Base-by-base conservation (phyloP, 2,113 vertebrate species). In the Chaetops frenatus region DNA sequence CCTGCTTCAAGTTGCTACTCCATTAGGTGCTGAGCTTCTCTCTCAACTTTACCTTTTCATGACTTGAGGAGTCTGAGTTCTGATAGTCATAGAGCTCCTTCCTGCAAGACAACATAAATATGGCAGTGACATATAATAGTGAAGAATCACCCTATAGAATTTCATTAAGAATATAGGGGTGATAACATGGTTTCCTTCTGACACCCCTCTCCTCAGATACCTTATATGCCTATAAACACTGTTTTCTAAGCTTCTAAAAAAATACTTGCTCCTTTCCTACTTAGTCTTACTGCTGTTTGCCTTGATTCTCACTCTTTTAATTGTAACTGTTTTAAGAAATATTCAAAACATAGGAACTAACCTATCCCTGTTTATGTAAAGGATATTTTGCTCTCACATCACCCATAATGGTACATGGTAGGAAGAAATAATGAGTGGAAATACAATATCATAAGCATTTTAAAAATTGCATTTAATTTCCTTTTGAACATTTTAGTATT, bases 41-140 rank as follows among this genome's bases (percentile, higher is more conserved):
- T 21, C 64, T 40, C 28, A n/a, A 15, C 17, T 78, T 97, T 95
- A 98, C 97, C 97, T 95, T 72, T 12, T 83, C 94, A 12, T 62
- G 92, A 31, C 88, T 91, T 50, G 83, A 62, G 57, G 95, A 79
- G 57, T 97, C 97, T 5, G 97, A 95, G 58, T 51, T 77, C 77
- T 91, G 94, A 89, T 94, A 97, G 33, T 96, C 95, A 76, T 71
- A 97, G 31, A 19, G 5, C 28, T 91, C 70, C 44, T 81, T 92
- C 92, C 97, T 98, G 92, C 27, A 96, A 97, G 73, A 33, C 24
- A 92, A 61, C 1, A 10, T 5, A 22, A 13, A 45, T 0, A 5
- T 25, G 19, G 13, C 36, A 67, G 19, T 15, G 22, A 36, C 9
- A 19, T 11, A 11, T 1, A 25, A 28, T 3, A 1, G 1, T 21